Conservation (phyloP, 2,113 vertebrate genomes). For the Anseranas semipalmata region DNA sequence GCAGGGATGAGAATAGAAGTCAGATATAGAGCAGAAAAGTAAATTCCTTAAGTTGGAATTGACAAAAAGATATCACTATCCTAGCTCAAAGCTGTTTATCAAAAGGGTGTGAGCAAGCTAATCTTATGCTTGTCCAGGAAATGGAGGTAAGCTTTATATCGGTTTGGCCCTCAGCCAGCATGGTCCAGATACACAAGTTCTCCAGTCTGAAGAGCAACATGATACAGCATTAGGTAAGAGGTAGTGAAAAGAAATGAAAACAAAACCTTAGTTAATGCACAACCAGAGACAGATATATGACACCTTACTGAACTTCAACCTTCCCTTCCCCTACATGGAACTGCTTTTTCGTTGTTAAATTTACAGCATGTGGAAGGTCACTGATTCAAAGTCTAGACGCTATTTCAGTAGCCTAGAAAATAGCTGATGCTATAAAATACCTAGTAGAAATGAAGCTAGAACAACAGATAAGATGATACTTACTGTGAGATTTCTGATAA, state of each 20-base stretch:
- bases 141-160: not conserved
- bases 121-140: not conserved
- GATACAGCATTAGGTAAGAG: not conserved
- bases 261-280: not conserved
- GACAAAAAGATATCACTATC: not conserved
- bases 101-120: not conserved
- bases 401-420: not conserved
- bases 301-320: not conserved
- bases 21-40: not conserved
- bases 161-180: not conserved
- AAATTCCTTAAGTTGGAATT: not conserved
- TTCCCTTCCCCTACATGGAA: not conserved
- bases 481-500: conserved; percentile 93
- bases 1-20: not conserved
- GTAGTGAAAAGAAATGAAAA: not conserved
- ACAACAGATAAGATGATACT: conserved; percentile 61
- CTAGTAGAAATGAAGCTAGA: not conserved
- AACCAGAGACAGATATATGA: not conserved
- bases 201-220: not conserved
- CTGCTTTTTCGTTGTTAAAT: not conserved
- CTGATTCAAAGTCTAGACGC: not conserved
- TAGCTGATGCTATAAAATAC: not conserved
- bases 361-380: not conserved
- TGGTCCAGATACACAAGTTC: not conserved
- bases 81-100: not conserved